Base-by-base conservation (phyloP, 2,113 vertebrate genomes). In the Sturnira hondurensis region DNA sequence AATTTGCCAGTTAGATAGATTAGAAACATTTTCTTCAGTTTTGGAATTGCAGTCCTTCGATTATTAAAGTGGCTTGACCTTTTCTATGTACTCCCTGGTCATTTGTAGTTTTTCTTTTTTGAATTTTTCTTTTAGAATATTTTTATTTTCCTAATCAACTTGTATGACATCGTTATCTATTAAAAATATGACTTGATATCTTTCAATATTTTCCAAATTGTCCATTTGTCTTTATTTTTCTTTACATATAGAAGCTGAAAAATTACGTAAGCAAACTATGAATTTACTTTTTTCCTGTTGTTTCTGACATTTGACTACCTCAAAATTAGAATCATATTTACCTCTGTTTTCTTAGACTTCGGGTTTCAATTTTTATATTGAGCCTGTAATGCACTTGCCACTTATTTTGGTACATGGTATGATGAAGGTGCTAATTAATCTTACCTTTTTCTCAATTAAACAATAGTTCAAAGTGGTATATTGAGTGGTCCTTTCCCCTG, bases 131-230 rank as follows among this genome's bases (percentile, higher is more conserved):
- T 11, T 78, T 67, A 68, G 14, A 20, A 2, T 19, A 90, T 71
- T 96, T 85, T 93, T 63, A 88, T 89, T 94, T 91, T 61, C 43
- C 28, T 76, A 82, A 61, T 89, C 33, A 91, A 33, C 14, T 28
- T 56, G 2, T 38, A 28, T 56, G 26, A 84, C 15, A 38, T 73
- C n/a, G 68, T 84, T 61, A 67, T 41, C 65, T 54, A 70, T 52
- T 74, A 56, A 92, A 80, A 88, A 63, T 47, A 43, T 65, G 13
- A 52, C 14, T 86, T 87, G 9, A 68, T 86, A 12, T 71, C 20
- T 78, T 93, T 63, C 2, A 82, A 78, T 91, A 86, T 73, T 86
- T 83, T 81, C 15, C 31, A 28, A 91, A 36, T 81, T 47, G 3
- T 61, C 91, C 9, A 24, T 33, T 95, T 91, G 12, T 61, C 47